Evolutionary conservation across 1,140 invertebrate species (phyloP).

Genomic region (Drosophila kohkoa): DNA sequence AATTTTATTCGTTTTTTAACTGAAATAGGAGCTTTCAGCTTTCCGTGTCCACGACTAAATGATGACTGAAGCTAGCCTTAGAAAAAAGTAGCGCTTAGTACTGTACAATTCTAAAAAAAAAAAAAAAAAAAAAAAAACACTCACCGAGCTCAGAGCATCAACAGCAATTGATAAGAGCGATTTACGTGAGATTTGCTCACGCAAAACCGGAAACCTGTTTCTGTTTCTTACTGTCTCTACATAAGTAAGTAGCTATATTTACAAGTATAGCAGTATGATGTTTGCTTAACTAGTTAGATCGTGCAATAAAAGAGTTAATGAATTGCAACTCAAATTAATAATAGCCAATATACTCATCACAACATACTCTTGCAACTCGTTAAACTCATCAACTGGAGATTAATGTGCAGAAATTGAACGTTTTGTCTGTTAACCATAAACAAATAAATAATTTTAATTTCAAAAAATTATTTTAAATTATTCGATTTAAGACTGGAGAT

Average conservation of each 20-base stretch:
- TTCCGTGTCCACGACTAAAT: slow-evolving; percentile 11
- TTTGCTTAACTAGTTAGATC: slow-evolving; percentile 7
- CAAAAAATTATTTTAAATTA: slow-evolving; percentile 1
- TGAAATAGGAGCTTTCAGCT: slow-evolving; percentile 9
- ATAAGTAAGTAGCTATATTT: slow-evolving; percentile 19
- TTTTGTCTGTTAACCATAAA: not conserved
- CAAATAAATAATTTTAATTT: not conserved
- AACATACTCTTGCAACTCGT: not conserved
- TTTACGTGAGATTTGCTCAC: slow-evolving; percentile 20
- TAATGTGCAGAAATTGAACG: not conserved
- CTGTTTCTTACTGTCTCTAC: slow-evolving; percentile 25
- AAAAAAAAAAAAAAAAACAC: not conserved
- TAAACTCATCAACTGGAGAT: not conserved
- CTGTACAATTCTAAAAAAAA: slow-evolving; percentile 1
- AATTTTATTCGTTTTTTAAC: slow-evolving; percentile 29
- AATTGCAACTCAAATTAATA: slow-evolving; percentile 4
- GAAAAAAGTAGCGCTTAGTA: not conserved
- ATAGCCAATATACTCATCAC: not conserved
- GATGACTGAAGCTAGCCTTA: slow-evolving; percentile 24
- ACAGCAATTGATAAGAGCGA: slow-evolving; percentile 45
- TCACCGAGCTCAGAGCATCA: slow-evolving; percentile 4
- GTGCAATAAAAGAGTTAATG: slow-evolving; percentile 16
- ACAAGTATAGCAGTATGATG: slow-evolving; percentile 5
- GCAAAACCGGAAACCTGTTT: slow-evolving; percentile 38
- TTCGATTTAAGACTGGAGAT: not conserved